These are phyloP conservation scores for Halictus quadricinctus DNA, from an alignment of 2,888 invertebrate genomes.

Conservation along the genomic window DNA sequence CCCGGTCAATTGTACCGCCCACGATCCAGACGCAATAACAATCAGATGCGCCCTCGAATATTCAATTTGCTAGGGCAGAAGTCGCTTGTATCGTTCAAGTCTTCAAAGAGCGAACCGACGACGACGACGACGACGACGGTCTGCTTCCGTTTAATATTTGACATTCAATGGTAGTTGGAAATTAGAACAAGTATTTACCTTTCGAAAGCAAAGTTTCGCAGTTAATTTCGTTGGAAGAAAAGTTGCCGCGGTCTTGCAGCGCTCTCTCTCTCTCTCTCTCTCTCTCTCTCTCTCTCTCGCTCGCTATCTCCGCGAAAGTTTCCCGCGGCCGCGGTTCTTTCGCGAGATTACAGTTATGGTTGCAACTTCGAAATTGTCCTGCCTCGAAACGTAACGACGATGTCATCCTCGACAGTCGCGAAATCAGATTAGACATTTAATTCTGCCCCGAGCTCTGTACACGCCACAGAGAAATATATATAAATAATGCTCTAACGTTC, in stretches of 20 bases:
- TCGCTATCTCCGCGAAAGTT: slow-evolving; percentile 23
- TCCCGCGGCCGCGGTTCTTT: not conserved
- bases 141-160: not conserved
- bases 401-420: not conserved
- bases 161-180: slow-evolving; percentile 3
- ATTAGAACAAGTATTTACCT: slow-evolving; percentile 10
- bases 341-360: not conserved
- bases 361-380: not conserved
- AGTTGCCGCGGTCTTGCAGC: not conserved
- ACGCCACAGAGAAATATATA: too few species aligned
- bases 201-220: slow-evolving; percentile 18
- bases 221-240: slow-evolving; percentile 6
- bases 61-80: not conserved
- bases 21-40: not conserved
- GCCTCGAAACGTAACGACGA: not conserved
- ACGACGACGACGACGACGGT: not conserved
- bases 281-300: not conserved
- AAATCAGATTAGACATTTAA: not conserved
- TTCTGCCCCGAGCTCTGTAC: not conserved
- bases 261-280: slow-evolving; percentile 6
- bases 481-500: too few species aligned
- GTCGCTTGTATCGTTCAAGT: not conserved
- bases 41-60: not conserved
- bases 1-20: not conserved
- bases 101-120: not conserved